Evolutionary conservation across 1,140 invertebrate species (phyloP), one percentile per base, ranked within the genome.

Genomic region (Diabrotica virgifera): DNA sequence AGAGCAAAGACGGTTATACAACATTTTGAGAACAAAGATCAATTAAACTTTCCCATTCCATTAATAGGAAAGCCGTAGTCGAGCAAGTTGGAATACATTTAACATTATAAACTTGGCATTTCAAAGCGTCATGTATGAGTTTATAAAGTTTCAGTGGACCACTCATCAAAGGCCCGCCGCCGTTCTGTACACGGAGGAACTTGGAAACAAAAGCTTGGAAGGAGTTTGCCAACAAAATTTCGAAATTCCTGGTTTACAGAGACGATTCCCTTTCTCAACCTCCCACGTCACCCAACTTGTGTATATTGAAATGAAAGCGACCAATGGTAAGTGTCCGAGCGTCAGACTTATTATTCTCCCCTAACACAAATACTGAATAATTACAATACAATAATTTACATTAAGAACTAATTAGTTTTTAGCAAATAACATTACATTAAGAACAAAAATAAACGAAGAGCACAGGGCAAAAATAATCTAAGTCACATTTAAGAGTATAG

Each of bases 221-320:
- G 63, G 64, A 63, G 59, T 62, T 54, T 58, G 56, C 63, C 66
- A 69, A 70, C 69, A 63, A 74, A 74, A 71, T 71, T 74, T 68
- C 65, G 62, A 69, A 73, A 69, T 74, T 70, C 24, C 60, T 62
- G 60, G 36, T 12, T 36, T 54, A 11, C 37, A 13, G 67, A 67
- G 40, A 46, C 40, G 56, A 68, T 64, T 64, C 68, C 65, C 68
- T 65, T 65, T 68, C 52, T 38, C 54, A 50, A 46, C 62, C 65
- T 59, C 59, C 62, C 54, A 13, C 10, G 36, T 40, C 11, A 35
- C 62, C 40, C 59, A 63, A 37, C n/a, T 46, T 46, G 40, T 46
- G 40, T 8, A n/a, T 46, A 46, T 46, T 46, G 40, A 46, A 46
- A 10, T 46, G 8, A 46, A n/a, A 46, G n/a, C 40, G 8, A 46